These are phyloP conservation scores for Caerostris extrusa DNA, from an alignment of 1,140 invertebrate species.

Conservation along the genomic window DNA sequence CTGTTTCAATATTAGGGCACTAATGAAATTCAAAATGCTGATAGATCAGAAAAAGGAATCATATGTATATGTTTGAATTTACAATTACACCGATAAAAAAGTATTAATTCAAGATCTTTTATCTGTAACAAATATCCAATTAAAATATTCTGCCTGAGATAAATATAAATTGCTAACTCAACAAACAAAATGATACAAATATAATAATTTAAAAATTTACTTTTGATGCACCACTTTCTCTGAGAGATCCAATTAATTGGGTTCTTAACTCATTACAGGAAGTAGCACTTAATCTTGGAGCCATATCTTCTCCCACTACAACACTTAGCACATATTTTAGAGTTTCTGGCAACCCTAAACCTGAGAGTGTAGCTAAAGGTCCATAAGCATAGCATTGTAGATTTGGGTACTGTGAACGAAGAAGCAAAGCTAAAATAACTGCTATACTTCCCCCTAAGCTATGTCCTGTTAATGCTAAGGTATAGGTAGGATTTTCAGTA, in stretches of 20 bases:
- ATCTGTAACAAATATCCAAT: no score
- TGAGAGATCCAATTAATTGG: conserved; percentile 42
- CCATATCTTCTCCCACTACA: conserved; percentile 93
- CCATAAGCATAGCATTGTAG: conserved; percentile 92
- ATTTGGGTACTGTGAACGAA: conserved; percentile 89
- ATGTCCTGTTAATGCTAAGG: conserved; percentile 89
- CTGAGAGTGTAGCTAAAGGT: conserved; percentile 87
- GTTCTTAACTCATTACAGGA: conserved; percentile 35
- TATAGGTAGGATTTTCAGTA: conserved; percentile 86
- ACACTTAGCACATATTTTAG: conserved; percentile 91
- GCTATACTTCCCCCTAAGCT: conserved; percentile 92
- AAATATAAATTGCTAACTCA: neutral
- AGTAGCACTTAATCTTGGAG: conserved; percentile 88
- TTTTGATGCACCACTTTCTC: conserved; percentile 23
- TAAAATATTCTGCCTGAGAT: no score
- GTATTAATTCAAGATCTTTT: no score
- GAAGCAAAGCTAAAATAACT: conserved; percentile 88
- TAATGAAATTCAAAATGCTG: no score
- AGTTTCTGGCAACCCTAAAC: conserved; percentile 78
- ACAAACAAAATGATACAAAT: neutral
- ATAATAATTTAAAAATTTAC: neutral
- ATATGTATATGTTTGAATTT: no score
- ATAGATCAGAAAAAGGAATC: no score
- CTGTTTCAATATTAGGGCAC: no score
- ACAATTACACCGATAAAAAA: no score